phyloP scores from a whole-genome alignment of 1,140 invertebrate species.

The Zaprionus lachaisei region DNA sequence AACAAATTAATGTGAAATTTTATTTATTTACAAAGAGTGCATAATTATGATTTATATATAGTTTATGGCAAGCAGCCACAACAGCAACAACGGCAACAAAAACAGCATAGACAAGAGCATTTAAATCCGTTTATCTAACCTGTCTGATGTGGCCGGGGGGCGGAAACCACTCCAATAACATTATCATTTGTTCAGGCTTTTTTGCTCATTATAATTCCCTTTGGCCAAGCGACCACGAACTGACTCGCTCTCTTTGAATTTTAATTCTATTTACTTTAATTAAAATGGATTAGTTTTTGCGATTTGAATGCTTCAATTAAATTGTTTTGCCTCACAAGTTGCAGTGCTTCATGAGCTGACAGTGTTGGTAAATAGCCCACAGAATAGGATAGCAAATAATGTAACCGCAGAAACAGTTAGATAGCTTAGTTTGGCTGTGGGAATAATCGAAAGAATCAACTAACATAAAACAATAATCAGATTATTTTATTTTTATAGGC shows the following conservation, averaged over 20 bases:
- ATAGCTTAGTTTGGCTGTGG: no score
- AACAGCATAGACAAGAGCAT: conserved; percentile 31
- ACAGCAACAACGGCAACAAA: background rate
- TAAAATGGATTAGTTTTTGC: conserved; percentile 75
- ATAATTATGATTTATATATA: conserved; percentile 74
- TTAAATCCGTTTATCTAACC: conserved; percentile 78
- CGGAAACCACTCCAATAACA: conserved; percentile 20
- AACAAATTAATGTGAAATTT: conserved; percentile 77
- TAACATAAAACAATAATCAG: no score
- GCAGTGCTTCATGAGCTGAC: background rate
- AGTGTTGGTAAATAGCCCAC: background rate
- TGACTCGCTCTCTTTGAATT: conserved; percentile 57
- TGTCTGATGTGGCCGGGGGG: background rate
- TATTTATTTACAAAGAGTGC: conserved; percentile 69
- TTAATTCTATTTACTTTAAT: conserved; percentile 77
- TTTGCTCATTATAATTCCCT: conserved; percentile 50
- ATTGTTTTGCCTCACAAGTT: conserved; percentile 42
- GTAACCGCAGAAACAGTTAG: background rate
- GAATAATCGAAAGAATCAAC: no score
- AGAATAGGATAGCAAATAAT: background rate
- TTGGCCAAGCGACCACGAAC: conserved; percentile 46
- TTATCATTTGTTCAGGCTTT: conserved; percentile 57
- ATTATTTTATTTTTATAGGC: no score
- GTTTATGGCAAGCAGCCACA: background rate
- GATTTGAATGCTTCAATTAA: conserved; percentile 48